Evolutionary conservation across 2,797 vertebrate genomes (phyloP), one percentile per base, ranked within the genome.

Genomic region (Oreonectes daqikongensis): DNA sequence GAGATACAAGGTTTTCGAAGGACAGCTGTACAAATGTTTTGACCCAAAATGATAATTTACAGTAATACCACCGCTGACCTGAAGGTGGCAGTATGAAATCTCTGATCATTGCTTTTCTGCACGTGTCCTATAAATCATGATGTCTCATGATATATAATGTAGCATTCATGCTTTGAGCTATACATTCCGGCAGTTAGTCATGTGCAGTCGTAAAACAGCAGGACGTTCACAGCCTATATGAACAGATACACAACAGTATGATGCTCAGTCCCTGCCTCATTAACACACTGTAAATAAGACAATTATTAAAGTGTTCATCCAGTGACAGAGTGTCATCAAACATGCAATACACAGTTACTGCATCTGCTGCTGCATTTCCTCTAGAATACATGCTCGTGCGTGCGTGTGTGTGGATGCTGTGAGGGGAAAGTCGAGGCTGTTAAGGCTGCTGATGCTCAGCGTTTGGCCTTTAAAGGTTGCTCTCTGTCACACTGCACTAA

Each of bases 381-480:
- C 38, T 24, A 76, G 77, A n/a, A n/a, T n/a, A n/a, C n/a, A 82
- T 66, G 28, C 71, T 66, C 72, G 48, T 55, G 78, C 65, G 77
- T 70, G 81, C 55, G 64, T 32, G 18, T 60, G 60, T 50, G 66
- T 55, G 22, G 44, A n/a, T 63, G 60, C 64, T 70, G 18, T 68
- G 79, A 82, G 78, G 76, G 74, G 59, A 22, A 70, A 79, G 66
- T 46, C 50, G 44, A 53, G 84, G 67, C 85, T 83, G 83, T 85
- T 78, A 86, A 83, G 75, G 85, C 86, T 90, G 90, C 81, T 90
- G 86, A 75, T 90, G 86, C 87, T 82, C 89, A 90, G 87, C 86
- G 78, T 87, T 85, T 93, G 92, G 92, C 92, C 90, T 93, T 93
- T 93, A 93, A 93, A 93, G 91, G 91, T 93, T 93, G 89, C 91